Evolutionary conservation across 2,113 vertebrate species (phyloP).

Genomic region (Montifringilla adamsi): DNA sequence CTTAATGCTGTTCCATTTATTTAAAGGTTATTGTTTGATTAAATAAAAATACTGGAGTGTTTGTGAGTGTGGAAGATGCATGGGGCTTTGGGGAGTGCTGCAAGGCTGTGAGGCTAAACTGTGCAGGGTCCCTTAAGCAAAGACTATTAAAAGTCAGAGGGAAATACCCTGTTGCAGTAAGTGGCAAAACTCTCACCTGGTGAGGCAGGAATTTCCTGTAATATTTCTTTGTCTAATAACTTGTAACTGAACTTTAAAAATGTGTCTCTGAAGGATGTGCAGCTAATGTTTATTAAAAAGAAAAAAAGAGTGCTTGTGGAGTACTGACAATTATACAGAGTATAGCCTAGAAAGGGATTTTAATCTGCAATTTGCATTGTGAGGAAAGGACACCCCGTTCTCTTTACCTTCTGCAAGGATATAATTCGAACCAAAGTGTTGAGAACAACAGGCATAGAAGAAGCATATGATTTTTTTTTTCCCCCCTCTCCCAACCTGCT

Average conservation of each 20-base stretch:
- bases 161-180: not conserved
- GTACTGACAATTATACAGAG: not conserved
- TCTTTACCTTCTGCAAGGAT: not conserved
- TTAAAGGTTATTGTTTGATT: conserved; percentile 24
- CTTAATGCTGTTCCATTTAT: not conserved
- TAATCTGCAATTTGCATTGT: not conserved
- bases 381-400: not conserved
- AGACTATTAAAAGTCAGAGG: not conserved
- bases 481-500: not conserved
- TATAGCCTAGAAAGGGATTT: not conserved
- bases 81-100: not conserved
- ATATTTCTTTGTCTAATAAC: not conserved
- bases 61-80: not conserved
- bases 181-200: not conserved
- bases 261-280: not conserved
- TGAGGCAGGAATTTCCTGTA: not conserved
- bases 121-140: not conserved
- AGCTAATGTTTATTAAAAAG: not conserved
- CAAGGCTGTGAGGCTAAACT: not conserved
- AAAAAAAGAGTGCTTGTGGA: not conserved
- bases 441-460: not conserved
- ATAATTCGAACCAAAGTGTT: not conserved
- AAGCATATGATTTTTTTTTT: not conserved
- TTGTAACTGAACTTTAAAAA: not conserved
- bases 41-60: not conserved